Conservation (phyloP, 2,113 vertebrate species). For the Acrocephalus arundinaceus region DNA sequence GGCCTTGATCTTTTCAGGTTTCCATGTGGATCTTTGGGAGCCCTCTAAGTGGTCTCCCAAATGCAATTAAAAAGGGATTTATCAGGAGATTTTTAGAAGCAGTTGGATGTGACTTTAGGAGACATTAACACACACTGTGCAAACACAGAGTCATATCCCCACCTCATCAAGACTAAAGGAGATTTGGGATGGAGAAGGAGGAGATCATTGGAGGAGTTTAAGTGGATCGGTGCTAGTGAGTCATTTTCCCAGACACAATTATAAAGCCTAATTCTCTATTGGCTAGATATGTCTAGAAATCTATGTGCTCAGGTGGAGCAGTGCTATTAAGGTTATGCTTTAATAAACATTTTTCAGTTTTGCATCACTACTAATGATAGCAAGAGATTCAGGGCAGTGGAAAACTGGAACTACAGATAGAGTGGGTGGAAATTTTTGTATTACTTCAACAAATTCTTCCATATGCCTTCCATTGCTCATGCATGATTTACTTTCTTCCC, state of each 20-base stretch:
- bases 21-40: neutral
- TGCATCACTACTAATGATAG: neutral
- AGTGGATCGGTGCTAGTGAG: neutral
- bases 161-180: neutral
- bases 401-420: neutral
- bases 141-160: neutral
- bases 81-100: neutral
- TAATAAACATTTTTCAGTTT: neutral
- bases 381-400: neutral
- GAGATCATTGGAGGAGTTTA: neutral
- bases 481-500: neutral
- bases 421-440: neutral
- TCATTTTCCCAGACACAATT: neutral
- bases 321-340: neutral
- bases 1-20: neutral
- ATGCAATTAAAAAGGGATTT: neutral
- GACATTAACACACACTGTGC: neutral
- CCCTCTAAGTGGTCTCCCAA: neutral
- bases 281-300: neutral
- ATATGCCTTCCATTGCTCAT: neutral
- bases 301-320: neutral
- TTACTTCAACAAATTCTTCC: neutral
- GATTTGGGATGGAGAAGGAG: neutral
- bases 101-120: neutral
- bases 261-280: neutral